phyloP scores from a whole-genome alignment of 2,888 invertebrate species.

The Nomada hirtipes region DNA sequence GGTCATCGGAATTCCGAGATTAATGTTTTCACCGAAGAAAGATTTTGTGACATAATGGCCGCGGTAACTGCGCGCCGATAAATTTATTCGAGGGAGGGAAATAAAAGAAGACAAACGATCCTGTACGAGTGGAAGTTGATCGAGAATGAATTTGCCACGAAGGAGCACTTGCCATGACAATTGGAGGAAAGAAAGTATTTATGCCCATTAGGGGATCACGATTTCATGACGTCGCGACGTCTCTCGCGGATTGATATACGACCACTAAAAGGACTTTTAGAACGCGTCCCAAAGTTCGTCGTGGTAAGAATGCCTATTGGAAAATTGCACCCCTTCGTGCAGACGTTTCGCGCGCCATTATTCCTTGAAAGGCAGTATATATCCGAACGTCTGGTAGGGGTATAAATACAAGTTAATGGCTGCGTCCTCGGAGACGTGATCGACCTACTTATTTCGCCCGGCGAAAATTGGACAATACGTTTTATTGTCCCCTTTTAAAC shows the following conservation, averaged over 20 bases:
- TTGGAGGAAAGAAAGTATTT: slow-evolving; percentile 46
- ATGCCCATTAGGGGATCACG: slow-evolving; percentile 71
- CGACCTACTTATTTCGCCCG: slow-evolving; percentile 54
- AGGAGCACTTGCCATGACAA: slow-evolving; percentile 19
- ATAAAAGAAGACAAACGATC: slow-evolving; percentile 28
- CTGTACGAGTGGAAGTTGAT: slow-evolving; percentile 44
- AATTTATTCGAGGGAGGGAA: slow-evolving; percentile 50
- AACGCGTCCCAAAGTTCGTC: slow-evolving; percentile 36
- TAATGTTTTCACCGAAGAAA: slow-evolving; percentile 12
- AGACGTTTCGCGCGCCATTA: slow-evolving; percentile 48
- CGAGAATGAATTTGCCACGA: slow-evolving; percentile 55
- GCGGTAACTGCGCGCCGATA: slow-evolving; percentile 15
- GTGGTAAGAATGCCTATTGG: slow-evolving; percentile 56
- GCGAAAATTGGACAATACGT: slow-evolving; percentile 46
- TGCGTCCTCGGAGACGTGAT: slow-evolving; percentile 49
- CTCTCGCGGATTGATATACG: slow-evolving; percentile 62
- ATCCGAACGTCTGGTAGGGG: slow-evolving; percentile 41
- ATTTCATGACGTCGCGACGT: slow-evolving; percentile 71
- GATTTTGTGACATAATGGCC: slow-evolving; percentile 41
- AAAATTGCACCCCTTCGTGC: slow-evolving; percentile 46
- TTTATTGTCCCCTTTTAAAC: slow-evolving; percentile 35
- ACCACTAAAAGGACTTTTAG: slow-evolving; percentile 61
- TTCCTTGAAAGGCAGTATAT: slow-evolving; percentile 56
- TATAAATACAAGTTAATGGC: slow-evolving; percentile 70
- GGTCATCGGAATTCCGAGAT: slow-evolving; percentile 39